Evolutionary conservation across 2,797 vertebrate genomes (phyloP), one percentile per base, ranked within the genome.

Genomic region (Coccyzus lansbergi): DNA sequence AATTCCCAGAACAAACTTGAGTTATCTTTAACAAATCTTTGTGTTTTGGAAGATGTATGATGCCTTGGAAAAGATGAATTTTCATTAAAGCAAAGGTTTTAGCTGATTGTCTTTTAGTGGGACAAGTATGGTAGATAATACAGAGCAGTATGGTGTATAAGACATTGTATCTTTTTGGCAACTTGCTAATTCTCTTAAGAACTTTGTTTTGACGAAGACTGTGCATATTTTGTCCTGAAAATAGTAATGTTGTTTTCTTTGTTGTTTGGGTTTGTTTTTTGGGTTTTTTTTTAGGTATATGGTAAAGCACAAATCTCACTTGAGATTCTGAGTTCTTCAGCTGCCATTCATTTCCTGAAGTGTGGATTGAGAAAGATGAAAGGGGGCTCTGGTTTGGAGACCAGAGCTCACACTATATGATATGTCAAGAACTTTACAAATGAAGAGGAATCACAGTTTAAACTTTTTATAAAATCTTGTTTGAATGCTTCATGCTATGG

Each of bases 271-370:
- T 55, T 44, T 44, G 15, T 15, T 17, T 16, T 44, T 44, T 44
- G n/a, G 42, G n/a, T 55, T 83, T 91, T 95, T 75, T 93, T 97
- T 51, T 98, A 99, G 99, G 98, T 99, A 99, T 97, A 98, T 99
- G 99, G 99, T 99, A 91, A 99, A 99, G 97, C 99, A 99, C 98
- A 99, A 99, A 98, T 98, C 99, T 84, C 99, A 99, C 97, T 98
- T 99, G 98, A 98, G 99, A 97, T 99, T 99, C 98, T 99, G 98
- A 99, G 94, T 95, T 70, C 70, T 64, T 94, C 94, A 90, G 86
- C 95, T 96, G 90, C 91, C 95, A 63, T 91, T 95, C 94, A 82
- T 78, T 97, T 91, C 92, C 91, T 88, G 96, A 93, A 96, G 85
- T 84, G 74, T 86, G 96, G 92, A 96, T 98, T 94, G 96, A 97